Evolutionary conservation across 2,888 invertebrate genomes (phyloP), one percentile per base, ranked within the genome.

Genomic region (Spatulosminthurus flaviceps): DNA sequence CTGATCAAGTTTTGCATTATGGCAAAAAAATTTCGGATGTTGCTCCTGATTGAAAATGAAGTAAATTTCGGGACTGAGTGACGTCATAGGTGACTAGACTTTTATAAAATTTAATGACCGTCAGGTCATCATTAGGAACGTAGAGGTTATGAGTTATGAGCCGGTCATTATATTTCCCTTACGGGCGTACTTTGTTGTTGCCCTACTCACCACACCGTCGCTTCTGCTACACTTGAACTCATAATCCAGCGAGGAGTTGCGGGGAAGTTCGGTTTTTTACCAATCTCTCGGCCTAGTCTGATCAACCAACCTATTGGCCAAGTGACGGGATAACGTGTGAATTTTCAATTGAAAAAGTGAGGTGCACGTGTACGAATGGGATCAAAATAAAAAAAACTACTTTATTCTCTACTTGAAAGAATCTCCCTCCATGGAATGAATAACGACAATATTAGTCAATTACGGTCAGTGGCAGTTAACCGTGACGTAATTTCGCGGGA

Each of bases 21-120:
- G 75, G 66, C 66, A 75, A 75, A 75, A n/a, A 42, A 22, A 41
- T 66, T 66, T 75, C 22, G n/a, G 19, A 61, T 64, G 66, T 26
- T 66, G 66, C 64, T 75, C 64, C 66, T 75, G 66, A 75, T 75
- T 75, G 75, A 75, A 75, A 75, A 75, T 66, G 28, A 61, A 41
- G 42, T 34, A 74, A 75, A 41, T 66, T 66, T 11, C 34, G 21
- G 11, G 26, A 11, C 64, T 22, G 42, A 67, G 75, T 75, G 75
- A 75, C 75, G 75, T 75, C 75, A 75, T 60, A 29, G 29, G 60
- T 74, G 5, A 21, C 74, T 34, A 34, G 22, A n/a, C 51, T 29
- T n/a, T 4, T 19, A 11, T n/a, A 19, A 29, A 74, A 74, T 74
- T 74, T 60, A 28, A 51, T 60, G 16, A 4, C 64, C 21, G 4